These are phyloP conservation scores for Entomyzon cyanotis DNA, from an alignment of 2,113 vertebrate species.

Conservation along the genomic window DNA sequence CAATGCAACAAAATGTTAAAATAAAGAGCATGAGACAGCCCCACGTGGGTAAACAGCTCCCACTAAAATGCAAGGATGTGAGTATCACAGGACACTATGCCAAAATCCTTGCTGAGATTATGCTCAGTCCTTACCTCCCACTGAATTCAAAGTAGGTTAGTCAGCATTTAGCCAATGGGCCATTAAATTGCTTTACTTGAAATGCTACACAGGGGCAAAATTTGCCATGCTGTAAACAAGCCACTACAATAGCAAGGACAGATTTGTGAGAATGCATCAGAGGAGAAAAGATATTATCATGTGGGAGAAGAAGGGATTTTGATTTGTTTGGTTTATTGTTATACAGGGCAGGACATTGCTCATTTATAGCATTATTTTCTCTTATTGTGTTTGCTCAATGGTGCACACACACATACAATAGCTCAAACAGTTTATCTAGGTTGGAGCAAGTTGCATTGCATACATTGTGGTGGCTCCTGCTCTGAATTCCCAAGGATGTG, in stretches of 20 bases:
- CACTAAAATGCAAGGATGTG: not conserved
- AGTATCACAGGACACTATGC: not conserved
- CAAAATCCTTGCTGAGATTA: not conserved
- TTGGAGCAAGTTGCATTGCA: not conserved
- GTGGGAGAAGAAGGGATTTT: not conserved
- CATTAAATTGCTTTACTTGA: conserved; percentile 51
- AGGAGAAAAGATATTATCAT: not conserved
- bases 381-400: not conserved
- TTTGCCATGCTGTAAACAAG: not conserved
- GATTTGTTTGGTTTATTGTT: not conserved
- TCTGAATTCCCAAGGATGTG: conserved; percentile 44
- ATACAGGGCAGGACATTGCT: not conserved
- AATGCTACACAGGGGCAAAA: conserved; percentile 1
- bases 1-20: not conserved
- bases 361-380: not conserved
- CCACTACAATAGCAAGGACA: not conserved
- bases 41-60: not conserved
- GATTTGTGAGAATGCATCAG: not conserved
- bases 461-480: conserved; percentile 42
- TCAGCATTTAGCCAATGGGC: not conserved
- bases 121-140: not conserved
- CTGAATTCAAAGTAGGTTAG: conserved; percentile 32
- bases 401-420: accelerated
- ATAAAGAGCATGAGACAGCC: not conserved
- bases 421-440: not conserved